A percentile compares a stretch with the other conserved stretches of the same genome.
Conservation (phyloP, 2,888 invertebrate genomes). For the Smittia aterrima region DNA sequence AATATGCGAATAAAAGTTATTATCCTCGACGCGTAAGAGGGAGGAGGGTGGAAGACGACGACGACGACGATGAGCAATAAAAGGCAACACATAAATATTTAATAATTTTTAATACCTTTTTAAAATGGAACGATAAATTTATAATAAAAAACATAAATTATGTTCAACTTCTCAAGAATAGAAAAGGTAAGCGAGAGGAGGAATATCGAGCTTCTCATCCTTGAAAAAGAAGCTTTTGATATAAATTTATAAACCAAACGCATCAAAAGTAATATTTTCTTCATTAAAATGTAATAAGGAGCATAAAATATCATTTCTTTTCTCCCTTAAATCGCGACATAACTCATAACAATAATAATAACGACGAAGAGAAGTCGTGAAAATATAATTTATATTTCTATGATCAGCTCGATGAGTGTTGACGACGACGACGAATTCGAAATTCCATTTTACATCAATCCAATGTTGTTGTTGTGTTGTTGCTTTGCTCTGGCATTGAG, state of each 20-base stretch:
- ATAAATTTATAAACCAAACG: background rate
- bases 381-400: conserved; percentile 20
- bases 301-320: background rate
- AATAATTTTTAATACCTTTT: conserved; percentile 26
- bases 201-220: no score
- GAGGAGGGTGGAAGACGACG: no score
- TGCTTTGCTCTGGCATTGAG: background rate
- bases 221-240: background rate
- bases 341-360: conserved; percentile 1
- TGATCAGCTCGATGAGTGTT: background rate
- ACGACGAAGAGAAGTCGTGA: background rate
- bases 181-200: background rate
- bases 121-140: conserved; percentile 32
- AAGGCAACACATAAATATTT: conserved; percentile 23
- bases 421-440: conserved; percentile 8
- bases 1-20: conserved; percentile 17
- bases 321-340: background rate
- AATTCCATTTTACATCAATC: conserved; percentile 24
- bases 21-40: no score
- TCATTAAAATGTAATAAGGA: conserved; percentile 27
- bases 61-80: background rate
- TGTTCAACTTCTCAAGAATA: background rate
- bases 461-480: conserved; percentile 7
- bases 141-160: conserved; percentile 29
- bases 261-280: conserved; percentile 20